A percentile compares a stretch with the other conserved stretches of the same genome.
Evolutionary conservation across 2,888 invertebrate genomes (phyloP).

Genomic region (Noctua comes): DNA sequence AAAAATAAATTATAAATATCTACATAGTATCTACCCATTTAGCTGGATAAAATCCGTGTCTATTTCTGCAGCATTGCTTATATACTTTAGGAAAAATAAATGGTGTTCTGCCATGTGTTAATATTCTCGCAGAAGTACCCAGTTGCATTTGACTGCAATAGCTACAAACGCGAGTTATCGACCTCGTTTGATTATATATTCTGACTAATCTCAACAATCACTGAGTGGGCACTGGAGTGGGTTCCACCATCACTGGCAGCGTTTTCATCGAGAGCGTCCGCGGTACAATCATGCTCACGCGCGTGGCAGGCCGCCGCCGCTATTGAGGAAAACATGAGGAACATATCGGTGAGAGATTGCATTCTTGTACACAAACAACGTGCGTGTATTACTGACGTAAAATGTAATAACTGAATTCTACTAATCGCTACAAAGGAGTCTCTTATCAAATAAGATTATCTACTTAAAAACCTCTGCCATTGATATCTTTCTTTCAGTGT

Average conservation of each 20-base stretch:
- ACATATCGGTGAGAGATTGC: conserved; percentile 36
- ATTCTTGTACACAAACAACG: conserved; percentile 46
- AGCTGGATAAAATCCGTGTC: background rate
- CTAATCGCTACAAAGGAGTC: conserved; percentile 80
- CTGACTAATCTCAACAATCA: conserved; percentile 37
- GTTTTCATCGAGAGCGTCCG: background rate
- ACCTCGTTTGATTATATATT: conserved; percentile 26
- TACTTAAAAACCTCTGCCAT: conserved; percentile 84
- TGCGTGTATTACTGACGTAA: conserved; percentile 57
- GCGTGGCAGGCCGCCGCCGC: background rate
- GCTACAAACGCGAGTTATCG: conserved; percentile 28
- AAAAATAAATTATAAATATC: background rate
- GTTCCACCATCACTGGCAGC: background rate
- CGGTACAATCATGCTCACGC: background rate
- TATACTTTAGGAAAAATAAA: conserved; percentile 21
- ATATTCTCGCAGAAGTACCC: conserved; percentile 12
- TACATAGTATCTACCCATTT: background rate
- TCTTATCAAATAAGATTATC: conserved; percentile 88
- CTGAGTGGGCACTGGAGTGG: conserved; percentile 2
- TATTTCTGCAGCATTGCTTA: conserved; percentile 34
- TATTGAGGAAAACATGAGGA: conserved; percentile 35
- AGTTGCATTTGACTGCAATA: conserved; percentile 21
- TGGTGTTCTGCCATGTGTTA: conserved; percentile 8
- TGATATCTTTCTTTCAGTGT: conserved; percentile 84
- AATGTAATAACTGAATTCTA: conserved; percentile 77